Conservation (phyloP, 2,888 invertebrate species). For the Sesia bembeciformis region DNA sequence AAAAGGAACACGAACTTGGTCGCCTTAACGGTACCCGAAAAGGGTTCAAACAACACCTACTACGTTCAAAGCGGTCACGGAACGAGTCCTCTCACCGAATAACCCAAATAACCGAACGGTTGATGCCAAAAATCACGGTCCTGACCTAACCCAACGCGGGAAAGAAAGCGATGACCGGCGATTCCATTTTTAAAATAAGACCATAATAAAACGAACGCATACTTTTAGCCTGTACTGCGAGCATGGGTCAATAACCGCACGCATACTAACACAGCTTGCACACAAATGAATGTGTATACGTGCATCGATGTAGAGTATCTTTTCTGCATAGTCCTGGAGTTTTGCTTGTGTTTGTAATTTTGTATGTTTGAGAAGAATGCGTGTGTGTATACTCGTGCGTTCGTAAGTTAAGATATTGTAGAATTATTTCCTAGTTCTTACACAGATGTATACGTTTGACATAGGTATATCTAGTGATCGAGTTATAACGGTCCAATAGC, state of each 20-base stretch:
- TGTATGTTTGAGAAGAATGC: slow-evolving; percentile 72
- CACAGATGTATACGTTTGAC: slow-evolving; percentile 21
- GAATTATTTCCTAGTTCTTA: slow-evolving; percentile 69
- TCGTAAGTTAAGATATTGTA: slow-evolving; percentile 65
- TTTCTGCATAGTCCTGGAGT: slow-evolving; percentile 32
- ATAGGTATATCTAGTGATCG: slow-evolving; percentile 39
- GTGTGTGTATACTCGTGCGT: slow-evolving; percentile 52
- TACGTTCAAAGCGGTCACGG: slow-evolving; percentile 11
- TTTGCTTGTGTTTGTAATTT: slow-evolving; percentile 55
- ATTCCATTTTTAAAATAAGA: slow-evolving; percentile 71
- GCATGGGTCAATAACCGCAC: slow-evolving; percentile 69
- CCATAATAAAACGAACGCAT: slow-evolving; percentile 73
- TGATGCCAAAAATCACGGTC: slow-evolving; percentile 29
- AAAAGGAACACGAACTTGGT: no score
- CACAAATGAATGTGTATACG: slow-evolving; percentile 20
- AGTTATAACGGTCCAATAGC: slow-evolving; percentile 47
- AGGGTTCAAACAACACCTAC: background rate
- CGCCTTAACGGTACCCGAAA: background rate
- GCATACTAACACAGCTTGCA: slow-evolving; percentile 34
- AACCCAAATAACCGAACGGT: slow-evolving; percentile 18
- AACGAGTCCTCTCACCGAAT: slow-evolving; percentile 29
- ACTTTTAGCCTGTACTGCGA: slow-evolving; percentile 72
- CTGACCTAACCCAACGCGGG: slow-evolving; percentile 63
- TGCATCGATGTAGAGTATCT: slow-evolving; percentile 22
- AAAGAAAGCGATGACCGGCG: slow-evolving; percentile 54